phyloP scores from a whole-genome alignment of 2,113 vertebrate genomes.

The Edolisoma coerulescens region DNA sequence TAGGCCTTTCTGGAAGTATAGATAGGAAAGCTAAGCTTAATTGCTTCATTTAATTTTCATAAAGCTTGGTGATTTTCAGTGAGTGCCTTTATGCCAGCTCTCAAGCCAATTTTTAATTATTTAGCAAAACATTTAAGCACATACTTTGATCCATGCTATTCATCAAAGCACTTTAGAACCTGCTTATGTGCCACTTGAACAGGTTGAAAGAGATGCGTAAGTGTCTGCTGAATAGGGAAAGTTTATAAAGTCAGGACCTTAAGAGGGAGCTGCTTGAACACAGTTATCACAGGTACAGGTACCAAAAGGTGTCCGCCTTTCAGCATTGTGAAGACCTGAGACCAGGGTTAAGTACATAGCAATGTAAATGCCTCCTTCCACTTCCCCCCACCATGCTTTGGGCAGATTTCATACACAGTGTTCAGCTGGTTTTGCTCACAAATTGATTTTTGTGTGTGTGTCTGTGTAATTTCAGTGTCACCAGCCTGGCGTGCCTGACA shows the following conservation, averaged over 20 bases:
- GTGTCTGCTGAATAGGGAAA: neutral
- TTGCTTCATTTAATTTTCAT: slow-evolving; percentile 32
- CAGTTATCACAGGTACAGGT: neutral
- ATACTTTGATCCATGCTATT: slow-evolving; percentile 5
- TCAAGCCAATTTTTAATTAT: slow-evolving; percentile 50
- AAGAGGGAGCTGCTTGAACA: neutral
- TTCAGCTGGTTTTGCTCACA: neutral
- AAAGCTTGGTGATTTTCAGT: slow-evolving; percentile 13
- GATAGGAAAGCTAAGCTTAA: slow-evolving; percentile 1
- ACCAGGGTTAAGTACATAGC: neutral
- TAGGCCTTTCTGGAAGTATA: neutral
- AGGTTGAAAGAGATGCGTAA: neutral
- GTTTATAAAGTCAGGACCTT: neutral
- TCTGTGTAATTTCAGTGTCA: neutral
- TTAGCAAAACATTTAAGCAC: slow-evolving; percentile 32
- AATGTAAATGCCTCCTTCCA: no score
- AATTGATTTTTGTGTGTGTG: neutral
- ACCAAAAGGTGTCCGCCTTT: neutral
- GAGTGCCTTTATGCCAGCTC: neutral
- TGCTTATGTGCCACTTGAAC: slow-evolving; percentile 9
- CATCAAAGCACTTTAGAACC: slow-evolving; percentile 10
- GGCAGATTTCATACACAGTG: neutral
- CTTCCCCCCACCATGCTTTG: neutral
- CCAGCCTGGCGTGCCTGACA: neutral
- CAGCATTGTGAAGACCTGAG: neutral